Base-by-base conservation (phyloP, 2,797 vertebrate genomes). In the Morelia viridis region DNA sequence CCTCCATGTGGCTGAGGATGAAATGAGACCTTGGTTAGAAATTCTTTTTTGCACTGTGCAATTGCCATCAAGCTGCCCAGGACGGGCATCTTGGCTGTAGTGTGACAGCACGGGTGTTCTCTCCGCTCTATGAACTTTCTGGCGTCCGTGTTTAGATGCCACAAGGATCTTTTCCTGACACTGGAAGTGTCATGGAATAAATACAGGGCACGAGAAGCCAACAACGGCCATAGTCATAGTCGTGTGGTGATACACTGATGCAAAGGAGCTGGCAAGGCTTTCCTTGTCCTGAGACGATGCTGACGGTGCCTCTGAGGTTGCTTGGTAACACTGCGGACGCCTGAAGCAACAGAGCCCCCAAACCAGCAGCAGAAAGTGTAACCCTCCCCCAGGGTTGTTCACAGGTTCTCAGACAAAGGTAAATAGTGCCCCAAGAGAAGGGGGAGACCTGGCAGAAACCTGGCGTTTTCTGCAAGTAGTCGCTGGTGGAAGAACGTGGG, bases 1-100 rank as follows among this genome's bases (percentile, higher is more conserved):
- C 57, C 93, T 90, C 85, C 3, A 0, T 93, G 95, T 46, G 53
- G 85, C 86, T 28, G 89, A 92, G 80, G 28, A 91, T 1, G 4
- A 41, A 1, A 87, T 61, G 10, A 91, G 62, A 76, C 58, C 31
- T 53, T 26, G 50, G 35, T 28, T 58, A 85, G 71, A 61, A 84
- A 68, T n/a, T 19, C 17, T 12, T 35, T 26, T 92, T 94, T 91
- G 53, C 24, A 8, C 62, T 22, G 19, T 68, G 61, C 31, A 46
- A 41, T 11, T 6, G 24, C 64, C n/a, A 13, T 26, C n/a, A n/a
- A 28, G 28, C 41, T 13, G 22, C 3, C 15, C 61, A n/a, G 61
- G 41, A 57, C 88, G 31, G 46, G 15, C 28, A 46, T 58, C 41
- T 17, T n/a, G 28, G 13, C 11, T 10, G 62, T 19, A 85, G 11